Evolutionary conservation across 2,797 vertebrate species (phyloP).

Genomic region (Acanthurus lineatus): DNA sequence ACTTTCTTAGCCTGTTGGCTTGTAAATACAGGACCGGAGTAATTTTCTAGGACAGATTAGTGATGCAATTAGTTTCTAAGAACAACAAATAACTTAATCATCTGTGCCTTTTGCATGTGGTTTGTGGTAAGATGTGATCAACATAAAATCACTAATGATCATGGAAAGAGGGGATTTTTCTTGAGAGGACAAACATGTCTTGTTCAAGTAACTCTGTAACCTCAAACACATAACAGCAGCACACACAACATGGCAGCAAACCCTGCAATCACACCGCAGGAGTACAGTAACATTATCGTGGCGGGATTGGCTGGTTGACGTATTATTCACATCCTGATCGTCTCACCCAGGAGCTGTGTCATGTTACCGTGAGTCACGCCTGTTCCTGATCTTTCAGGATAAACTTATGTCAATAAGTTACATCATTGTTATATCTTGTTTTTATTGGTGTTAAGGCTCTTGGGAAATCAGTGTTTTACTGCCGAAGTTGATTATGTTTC

Average conservation of each 20-base stretch:
- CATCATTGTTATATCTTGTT: background rate
- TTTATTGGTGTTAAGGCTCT: background rate
- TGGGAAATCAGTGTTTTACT: background rate
- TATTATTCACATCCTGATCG: constrained; percentile 49
- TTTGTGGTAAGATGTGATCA: constrained; percentile 15
- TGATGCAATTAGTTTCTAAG: background rate
- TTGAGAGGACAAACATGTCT: constrained; percentile 1
- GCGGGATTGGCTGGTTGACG: constrained; percentile 2
- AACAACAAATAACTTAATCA: background rate
- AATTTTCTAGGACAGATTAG: background rate
- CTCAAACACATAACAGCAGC: constrained; percentile 18
- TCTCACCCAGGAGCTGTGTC: constrained; percentile 38
- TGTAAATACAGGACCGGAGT: background rate
- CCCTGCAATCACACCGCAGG: constrained; percentile 25
- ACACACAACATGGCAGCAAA: background rate
- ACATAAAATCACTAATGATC: constrained; percentile 16
- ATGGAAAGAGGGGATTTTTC: background rate
- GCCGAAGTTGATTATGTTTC: background rate
- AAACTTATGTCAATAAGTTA: constrained; percentile 8
- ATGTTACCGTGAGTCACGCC: constrained; percentile 42
- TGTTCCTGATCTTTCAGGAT: constrained; percentile 24
- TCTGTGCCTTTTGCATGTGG: background rate
- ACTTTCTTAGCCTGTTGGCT: background rate
- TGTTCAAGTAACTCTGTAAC: constrained; percentile 8
- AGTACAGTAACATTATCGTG: constrained; percentile 40